Base-by-base conservation (phyloP, 2,797 vertebrate species). In the Fringilla coelebs region DNA sequence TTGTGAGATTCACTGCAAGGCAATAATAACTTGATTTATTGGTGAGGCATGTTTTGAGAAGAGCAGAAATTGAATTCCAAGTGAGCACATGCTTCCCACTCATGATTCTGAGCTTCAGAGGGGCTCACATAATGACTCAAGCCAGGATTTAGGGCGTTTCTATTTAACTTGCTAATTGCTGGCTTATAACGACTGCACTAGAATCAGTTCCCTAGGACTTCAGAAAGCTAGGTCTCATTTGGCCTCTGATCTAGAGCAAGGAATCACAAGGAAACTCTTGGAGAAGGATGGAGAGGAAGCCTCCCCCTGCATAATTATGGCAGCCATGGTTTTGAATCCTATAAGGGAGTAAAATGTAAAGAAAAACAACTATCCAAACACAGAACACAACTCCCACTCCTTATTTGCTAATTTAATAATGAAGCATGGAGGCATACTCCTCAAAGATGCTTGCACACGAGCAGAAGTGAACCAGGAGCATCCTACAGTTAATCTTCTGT, bases 11-110 rank as follows among this genome's bases (percentile, higher is more conserved):
- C 63, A 78, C 79, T 88, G 85, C 52, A 95, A 95, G 66, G 84
- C 88, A 97, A 76, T 66, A 96, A 90, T 95, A 94, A 97, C 96
- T 94, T 95, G 83, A 95, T 95, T 94, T 97, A 96, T 85, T 90
- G 80, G 79, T 87, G 62, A 95, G 41, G 80, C 66, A 68, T 84
- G 83, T 78, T 91, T 91, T 79, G 73, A 93, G 77, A 91, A 90
- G 71, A 63, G 60, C 43, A 82, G 80, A 93, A 83, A 77, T 49
- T 88, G 29, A 94, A 84, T 85, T 85, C 60, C 67, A 80, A 91
- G 67, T 48, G 36, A 84, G n/a, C 32, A n/a, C 45, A 68, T 9
- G 41, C 73, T 94, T 94, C 72, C 60, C 67, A 86, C 45, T 85
- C 79, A 32, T 12, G 84, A 85, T 52, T 80, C 57, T 16, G 36